phyloP scores from a whole-genome alignment of 2,797 vertebrate species.

The Sebastes iracundus region DNA sequence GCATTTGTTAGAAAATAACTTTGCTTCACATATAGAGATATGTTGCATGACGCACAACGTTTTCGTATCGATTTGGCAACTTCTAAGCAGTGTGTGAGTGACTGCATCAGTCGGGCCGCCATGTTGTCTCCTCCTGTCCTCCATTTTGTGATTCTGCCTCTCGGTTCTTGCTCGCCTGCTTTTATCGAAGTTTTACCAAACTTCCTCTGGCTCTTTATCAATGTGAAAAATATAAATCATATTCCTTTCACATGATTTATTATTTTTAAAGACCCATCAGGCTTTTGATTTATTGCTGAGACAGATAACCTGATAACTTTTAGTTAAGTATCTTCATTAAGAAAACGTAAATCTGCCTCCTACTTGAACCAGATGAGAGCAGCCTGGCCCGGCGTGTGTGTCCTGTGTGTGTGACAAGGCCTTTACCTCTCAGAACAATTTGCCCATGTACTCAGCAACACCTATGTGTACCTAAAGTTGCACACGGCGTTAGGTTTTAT shows the following conservation, averaged over 20 bases:
- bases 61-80: slow-evolving; percentile 2
- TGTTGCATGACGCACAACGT: neutral
- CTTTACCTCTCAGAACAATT: slow-evolving; percentile 50
- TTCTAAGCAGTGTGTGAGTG: slow-evolving; percentile 41
- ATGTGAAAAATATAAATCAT: neutral
- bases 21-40: neutral
- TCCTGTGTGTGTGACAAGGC: slow-evolving; percentile 30
- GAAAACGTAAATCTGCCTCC: neutral
- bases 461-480: neutral
- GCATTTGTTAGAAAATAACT: neutral
- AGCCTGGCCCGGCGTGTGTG: neutral
- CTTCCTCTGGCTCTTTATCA: neutral
- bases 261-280: neutral
- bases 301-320: neutral
- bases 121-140: slow-evolving; percentile 83
- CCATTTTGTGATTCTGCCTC: slow-evolving; percentile 84
- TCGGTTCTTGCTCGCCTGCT: slow-evolving; percentile 51
- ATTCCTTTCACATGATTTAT: neutral
- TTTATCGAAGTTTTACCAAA: slow-evolving; percentile 25
- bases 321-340: neutral
- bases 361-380: slow-evolving; percentile 6
- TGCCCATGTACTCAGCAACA: slow-evolving; percentile 45
- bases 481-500: slow-evolving; percentile 42
- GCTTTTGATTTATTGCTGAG: slow-evolving; percentile 1
- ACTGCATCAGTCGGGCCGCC: slow-evolving; percentile 66